Evolutionary conservation across 1,140 invertebrate species (phyloP), one percentile per base, ranked within the genome.

Genomic region (Holcopasites calliopsidis): DNA sequence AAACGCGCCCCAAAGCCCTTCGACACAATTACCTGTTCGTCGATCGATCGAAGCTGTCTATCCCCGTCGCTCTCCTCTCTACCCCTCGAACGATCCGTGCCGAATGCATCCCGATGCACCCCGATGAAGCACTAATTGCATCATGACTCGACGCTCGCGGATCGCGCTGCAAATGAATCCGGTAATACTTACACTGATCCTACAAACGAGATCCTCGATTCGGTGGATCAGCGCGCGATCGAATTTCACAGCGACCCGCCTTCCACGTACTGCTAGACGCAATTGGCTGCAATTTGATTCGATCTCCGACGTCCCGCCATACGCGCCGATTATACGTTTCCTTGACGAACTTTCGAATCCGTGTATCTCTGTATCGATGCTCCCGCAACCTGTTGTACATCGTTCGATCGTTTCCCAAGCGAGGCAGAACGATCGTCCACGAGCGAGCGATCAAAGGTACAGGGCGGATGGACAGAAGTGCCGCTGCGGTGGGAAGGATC

Each of bases 111-210:
- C 33, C 76, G 82, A 79, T 57, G 70, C n/a, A 18, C 79, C 76
- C 79, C 83, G 81, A 84, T 80, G 81, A 85, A 79, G 77, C 83
- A 77, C 77, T 86, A 86, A 83, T 85, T 83, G 83, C 71, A 79
- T 81, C 65, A 18, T 28, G 28, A 16, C 2, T 8, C 38, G 42
- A 55, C n/a, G 13, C 31, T n/a, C n/a, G 26, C 28, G 38, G 18
- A 49, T 21, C 57, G 31, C 11, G 44, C 50, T 64, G 58, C 70
- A 72, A 72, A 72, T 64, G 28, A 42, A 42, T 42, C 31, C 42
- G 18, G 23, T 49, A 71, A 61, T 71, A 71, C 57, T 47, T 61
- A 33, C 23, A 18, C 28, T 31, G 31, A 38, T 33, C 23, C 21
- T 61, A 33, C 23, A 38, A 49, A 28, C 38, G 55, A 35, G 55